Evolutionary conservation across 2,113 vertebrate genomes (phyloP), one percentile per base, ranked within the genome.

Genomic region (Hippoglossus stenolepis): DNA sequence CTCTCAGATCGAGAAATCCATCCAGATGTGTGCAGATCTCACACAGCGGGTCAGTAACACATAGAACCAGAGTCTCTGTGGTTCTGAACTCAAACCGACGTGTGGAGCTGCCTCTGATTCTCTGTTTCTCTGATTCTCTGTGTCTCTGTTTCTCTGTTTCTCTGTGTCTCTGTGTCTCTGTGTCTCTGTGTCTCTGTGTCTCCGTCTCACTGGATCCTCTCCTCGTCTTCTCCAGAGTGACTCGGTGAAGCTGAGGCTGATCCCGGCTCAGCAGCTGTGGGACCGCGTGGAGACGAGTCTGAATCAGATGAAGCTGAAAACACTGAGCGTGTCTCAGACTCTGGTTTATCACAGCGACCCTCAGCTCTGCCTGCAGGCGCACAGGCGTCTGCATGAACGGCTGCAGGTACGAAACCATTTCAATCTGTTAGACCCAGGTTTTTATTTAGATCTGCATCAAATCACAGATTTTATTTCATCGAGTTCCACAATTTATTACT

Each of bases 401-500:
- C 95, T 98, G 6, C 95, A 98, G 97, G 98, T 99, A 88, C 1
- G 35, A 10, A 10, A 10, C 35, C 35, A 9, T 9, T 38, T 38
- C 0, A 38, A 38, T 10, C 9, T 38, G 35, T 10, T 2, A 38
- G 35, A 38, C 2, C 7, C 35, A 38, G 35, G 9, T 10, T 38
- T 38, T 38, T 38, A 38, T 38, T 2, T 38, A 10, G 35, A 38
- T 38, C 9, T 38, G 7, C 9, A 38, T 2, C 35, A 38, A 38
- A 38, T 38, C 0, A 38, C 35, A 2, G 9, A 38, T 38, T 38
- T 38, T 10, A 7, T 31, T 31, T 31, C 28, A 31, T 31, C 5
- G 5, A 31, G 28, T 5, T 31, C 28, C 28, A 6, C 4, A 31
- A 6, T 31, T 31, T 1, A 31, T 31, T 31, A 31, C 4, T 5